Evolutionary conservation across 2,113 vertebrate species (phyloP).

Genomic region (Calidris pugnax): DNA sequence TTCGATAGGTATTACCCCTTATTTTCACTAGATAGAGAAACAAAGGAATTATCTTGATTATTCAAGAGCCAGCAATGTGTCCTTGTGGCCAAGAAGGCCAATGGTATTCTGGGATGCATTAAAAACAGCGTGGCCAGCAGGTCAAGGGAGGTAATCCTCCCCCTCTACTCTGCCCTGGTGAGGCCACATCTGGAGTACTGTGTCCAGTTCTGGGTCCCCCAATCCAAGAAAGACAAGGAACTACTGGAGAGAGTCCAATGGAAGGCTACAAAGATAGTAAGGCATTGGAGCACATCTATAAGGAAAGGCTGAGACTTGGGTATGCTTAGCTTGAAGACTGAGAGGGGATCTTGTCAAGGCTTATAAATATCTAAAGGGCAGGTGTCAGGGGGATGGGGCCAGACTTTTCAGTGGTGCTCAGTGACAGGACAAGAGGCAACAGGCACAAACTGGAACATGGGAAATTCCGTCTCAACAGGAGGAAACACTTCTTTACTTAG

Average conservation of each 20-base stretch:
- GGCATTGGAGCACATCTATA: neutral
- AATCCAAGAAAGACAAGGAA: neutral
- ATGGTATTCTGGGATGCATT: neutral
- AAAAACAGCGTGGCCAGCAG: neutral
- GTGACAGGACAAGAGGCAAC: neutral
- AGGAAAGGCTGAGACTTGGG: neutral
- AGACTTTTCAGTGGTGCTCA: neutral
- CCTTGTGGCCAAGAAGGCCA: neutral
- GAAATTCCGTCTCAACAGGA: neutral
- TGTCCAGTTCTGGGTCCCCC: neutral
- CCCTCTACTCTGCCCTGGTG: neutral
- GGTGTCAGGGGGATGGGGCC: neutral
- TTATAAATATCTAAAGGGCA: neutral
- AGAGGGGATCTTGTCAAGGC: neutral
- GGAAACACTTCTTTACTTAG: neutral
- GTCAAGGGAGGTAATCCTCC: neutral
- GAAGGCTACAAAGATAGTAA: neutral
- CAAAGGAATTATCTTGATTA: neutral
- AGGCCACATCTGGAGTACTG: neutral
- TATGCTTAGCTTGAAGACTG: neutral
- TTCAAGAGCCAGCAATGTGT: neutral
- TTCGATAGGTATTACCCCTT: neutral
- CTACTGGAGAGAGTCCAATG: neutral
- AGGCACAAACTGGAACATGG: neutral
- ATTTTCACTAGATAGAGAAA: neutral